Evolutionary conservation across 1,140 invertebrate genomes (phyloP), one percentile per base, ranked within the genome.

Genomic region (Procambarus virginalis): DNA sequence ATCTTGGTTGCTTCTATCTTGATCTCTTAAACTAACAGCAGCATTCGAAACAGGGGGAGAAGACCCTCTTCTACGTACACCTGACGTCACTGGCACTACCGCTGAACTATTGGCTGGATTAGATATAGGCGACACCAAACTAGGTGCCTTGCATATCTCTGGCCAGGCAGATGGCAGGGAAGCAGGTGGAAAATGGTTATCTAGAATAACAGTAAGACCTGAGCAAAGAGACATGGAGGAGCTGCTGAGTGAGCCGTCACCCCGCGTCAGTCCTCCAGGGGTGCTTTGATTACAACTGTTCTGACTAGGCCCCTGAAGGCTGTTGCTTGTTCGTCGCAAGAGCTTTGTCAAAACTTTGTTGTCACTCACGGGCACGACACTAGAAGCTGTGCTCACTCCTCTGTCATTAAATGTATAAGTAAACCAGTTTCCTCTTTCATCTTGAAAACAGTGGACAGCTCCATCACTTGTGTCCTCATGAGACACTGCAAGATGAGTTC

Each of bases 331-430:
- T 6, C 89, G 82, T 20, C 82, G 60, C 89, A 90, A 68, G 17
- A 87, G 60, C 49, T 80, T 77, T 20, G 55, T 80, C 8, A 90
- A 70, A 64, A 80, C 89, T n/a, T 70, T 68, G 68, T 73, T 20
- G 78, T 90, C 89, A 12, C 76, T 79, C 6, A 75, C 91, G 1
- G 94, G 93, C 45, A 94, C 93, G 76, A 94, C 93, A 20, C 95
- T 94, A 84, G 94, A 93, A 8, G 95, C 95, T 45, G 95, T 94
- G 17, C 95, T 96, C 6, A 94, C 93, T 68, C 96, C 96, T 91
- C 96, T 96, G 92, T 97, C 97, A 92, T 97, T 96, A 93, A 98
- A 98, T 0, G 97, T 97, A 92, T 98, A 98, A 0, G 97, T 97
- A 90, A 95, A 97, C 95, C 95, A 96, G 92, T 95, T 94, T 34